Conservation (phyloP, 1,140 invertebrate genomes). For the Drosophila busckii region DNA sequence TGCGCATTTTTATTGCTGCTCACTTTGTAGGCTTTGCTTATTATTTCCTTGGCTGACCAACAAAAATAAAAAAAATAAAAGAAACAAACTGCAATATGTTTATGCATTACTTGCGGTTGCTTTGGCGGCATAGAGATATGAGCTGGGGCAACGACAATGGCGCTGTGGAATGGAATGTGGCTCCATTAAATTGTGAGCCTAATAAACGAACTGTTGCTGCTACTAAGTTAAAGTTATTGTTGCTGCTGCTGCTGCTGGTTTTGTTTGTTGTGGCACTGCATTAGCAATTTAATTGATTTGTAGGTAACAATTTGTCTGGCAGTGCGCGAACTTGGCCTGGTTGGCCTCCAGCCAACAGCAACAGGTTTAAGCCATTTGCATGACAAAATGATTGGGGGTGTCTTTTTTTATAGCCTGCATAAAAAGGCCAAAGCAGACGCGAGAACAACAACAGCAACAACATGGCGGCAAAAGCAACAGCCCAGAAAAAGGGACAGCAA, state of each 20-base stretch:
- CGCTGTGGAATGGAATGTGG: conserved; percentile 58
- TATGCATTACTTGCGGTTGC: conserved; percentile 65
- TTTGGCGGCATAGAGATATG: conserved; percentile 42
- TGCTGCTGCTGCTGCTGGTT: conserved; percentile 35
- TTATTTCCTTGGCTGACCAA: conserved; percentile 1
- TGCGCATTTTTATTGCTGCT: conserved; percentile 5
- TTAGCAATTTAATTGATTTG: conserved; percentile 77
- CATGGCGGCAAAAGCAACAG: conserved; percentile 38
- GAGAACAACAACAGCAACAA: conserved; percentile 25
- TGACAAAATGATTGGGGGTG: conserved; percentile 21
- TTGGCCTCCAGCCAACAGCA: conserved; percentile 49
- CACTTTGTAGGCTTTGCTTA: conserved; percentile 1
- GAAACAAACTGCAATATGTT: conserved; percentile 56
- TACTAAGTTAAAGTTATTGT: conserved; percentile 3
- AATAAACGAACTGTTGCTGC: conserved; percentile 50
- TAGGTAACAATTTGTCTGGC: conserved; percentile 73
- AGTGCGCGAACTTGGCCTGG: conserved; percentile 18
- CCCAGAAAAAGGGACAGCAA: conserved; percentile 21
- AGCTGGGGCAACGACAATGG: conserved; percentile 39
- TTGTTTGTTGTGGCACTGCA: conserved; percentile 69
- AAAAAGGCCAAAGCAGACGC: too few species aligned
- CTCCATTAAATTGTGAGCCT: conserved; percentile 69
- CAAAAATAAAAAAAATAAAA: conserved; percentile 16
- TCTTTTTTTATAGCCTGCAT: conserved; percentile 22
- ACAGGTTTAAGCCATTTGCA: conserved; percentile 15